Percentiles rank a stretch among this genome's conserved stretches.
Conservation (phyloP, 2,888 invertebrate species). For the Capitulum mitella region DNA sequence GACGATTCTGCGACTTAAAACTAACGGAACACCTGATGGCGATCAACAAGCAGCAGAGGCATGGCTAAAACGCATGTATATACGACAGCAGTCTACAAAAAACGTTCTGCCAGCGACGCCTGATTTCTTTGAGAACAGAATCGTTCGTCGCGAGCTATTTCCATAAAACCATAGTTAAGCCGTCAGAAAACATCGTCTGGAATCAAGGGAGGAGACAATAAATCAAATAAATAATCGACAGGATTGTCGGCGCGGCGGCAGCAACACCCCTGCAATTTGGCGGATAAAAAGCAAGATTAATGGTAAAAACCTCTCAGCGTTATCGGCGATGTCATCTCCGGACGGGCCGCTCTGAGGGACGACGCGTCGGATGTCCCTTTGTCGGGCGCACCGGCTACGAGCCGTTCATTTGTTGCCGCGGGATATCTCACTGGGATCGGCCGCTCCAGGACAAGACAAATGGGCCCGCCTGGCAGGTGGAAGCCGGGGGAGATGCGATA, state of each 20-base stretch:
- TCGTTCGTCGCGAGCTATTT: no score
- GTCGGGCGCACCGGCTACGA: background rate
- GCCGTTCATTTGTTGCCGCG: conserved; percentile 1
- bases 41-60: no score
- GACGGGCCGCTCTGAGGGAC: background rate
- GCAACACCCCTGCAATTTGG: conserved; percentile 6
- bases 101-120: no score
- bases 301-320: conserved; percentile 3
- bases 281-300: background rate
- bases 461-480: background rate
- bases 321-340: background rate
- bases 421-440: background rate
- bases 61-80: no score
- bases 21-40: no score
- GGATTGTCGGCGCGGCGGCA: background rate
- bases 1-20: no score
- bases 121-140: no score
- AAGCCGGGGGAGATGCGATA: background rate
- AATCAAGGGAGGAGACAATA: background rate
- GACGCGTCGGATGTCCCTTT: background rate
- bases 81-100: no score
- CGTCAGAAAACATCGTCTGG: background rate
- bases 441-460: background rate
- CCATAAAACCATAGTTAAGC: conserved; percentile 2
- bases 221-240: conserved; percentile 9